phyloP scores from a whole-genome alignment of 2,113 vertebrate genomes.

The Chitala chitala region DNA sequence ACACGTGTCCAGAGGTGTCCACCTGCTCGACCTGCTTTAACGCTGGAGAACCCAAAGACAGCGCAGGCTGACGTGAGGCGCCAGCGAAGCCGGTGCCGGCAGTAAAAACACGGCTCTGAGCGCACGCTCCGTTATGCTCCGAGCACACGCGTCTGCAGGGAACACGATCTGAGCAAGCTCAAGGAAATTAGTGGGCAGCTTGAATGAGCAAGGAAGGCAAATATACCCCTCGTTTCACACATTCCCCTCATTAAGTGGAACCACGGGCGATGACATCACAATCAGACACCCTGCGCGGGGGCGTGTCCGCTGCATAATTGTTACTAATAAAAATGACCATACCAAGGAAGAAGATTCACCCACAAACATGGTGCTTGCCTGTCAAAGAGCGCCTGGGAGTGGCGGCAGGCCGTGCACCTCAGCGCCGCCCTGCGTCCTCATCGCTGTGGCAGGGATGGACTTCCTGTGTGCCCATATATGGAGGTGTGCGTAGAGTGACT shows the following conservation, averaged over 20 bases:
- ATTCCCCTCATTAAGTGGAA: not conserved
- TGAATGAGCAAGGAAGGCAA: conserved; percentile 30
- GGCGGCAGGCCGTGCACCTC: not conserved
- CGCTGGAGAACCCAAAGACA: no score
- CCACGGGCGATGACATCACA: not conserved
- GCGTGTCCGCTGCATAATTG: not conserved
- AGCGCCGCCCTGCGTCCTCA: not conserved
- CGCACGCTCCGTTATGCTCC: not conserved
- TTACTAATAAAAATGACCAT: conserved; percentile 7
- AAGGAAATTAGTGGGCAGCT: not conserved
- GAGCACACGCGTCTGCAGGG: not conserved
- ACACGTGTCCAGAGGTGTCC: no score
- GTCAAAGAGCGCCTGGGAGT: conserved; percentile 1
- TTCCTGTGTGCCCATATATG: conserved; percentile 25
- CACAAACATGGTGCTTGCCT: not conserved
- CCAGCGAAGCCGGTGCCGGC: no score
- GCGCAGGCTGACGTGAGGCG: no score
- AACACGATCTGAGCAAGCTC: not conserved
- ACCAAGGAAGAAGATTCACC: not conserved
- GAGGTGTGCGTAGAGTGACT: conserved; percentile 17
- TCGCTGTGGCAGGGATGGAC: not conserved
- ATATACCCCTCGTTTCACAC: conserved; percentile 8
- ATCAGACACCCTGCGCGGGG: not conserved
- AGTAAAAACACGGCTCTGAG: no score
- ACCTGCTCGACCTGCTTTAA: no score